These are phyloP conservation scores for Anagrus nilaparvatae DNA, from an alignment of 1,140 invertebrate genomes.

Conservation along the genomic window DNA sequence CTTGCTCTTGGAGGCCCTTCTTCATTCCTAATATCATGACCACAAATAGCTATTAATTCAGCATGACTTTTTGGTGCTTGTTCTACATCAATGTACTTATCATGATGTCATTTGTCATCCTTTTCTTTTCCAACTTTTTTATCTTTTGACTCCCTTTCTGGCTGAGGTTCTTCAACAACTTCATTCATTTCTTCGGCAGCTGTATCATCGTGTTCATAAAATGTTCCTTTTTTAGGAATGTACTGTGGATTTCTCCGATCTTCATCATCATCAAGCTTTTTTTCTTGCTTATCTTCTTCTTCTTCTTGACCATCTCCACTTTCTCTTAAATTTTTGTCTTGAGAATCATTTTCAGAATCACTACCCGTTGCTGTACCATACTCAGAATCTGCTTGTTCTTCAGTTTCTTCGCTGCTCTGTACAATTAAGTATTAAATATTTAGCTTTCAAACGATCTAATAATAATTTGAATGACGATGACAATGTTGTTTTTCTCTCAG, in stretches of 20 bases:
- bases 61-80: slow-evolving; percentile 80
- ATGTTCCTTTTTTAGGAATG: slow-evolving; percentile 89
- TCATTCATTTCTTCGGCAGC: slow-evolving; percentile 55
- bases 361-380: slow-evolving; percentile 43
- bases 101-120: slow-evolving; percentile 79
- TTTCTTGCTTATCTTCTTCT: slow-evolving; percentile 44
- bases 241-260: slow-evolving; percentile 93
- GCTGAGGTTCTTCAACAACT: slow-evolving; percentile 29
- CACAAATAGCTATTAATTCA: slow-evolving; percentile 81
- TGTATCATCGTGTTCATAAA: slow-evolving; percentile 92
- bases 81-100: slow-evolving; percentile 70
- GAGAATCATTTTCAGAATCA: slow-evolving; percentile 37
- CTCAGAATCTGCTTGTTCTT: slow-evolving; percentile 40
- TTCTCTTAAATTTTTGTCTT: slow-evolving; percentile 39
- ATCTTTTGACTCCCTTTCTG: slow-evolving; percentile 39
- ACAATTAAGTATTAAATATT: too few relatives aligned
- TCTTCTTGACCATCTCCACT: slow-evolving; percentile 53
- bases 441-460: too few relatives aligned
- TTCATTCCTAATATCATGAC: slow-evolving; percentile 89
- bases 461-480: too few relatives aligned
- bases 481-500: too few relatives aligned
- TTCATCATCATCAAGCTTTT: slow-evolving; percentile 83
- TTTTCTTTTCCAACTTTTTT: slow-evolving; percentile 54
- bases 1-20: slow-evolving; percentile 81
- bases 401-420: too few relatives aligned